These are phyloP conservation scores for Pherbina coryleti DNA, from an alignment of 2,888 invertebrate species.

Conservation along the genomic window DNA sequence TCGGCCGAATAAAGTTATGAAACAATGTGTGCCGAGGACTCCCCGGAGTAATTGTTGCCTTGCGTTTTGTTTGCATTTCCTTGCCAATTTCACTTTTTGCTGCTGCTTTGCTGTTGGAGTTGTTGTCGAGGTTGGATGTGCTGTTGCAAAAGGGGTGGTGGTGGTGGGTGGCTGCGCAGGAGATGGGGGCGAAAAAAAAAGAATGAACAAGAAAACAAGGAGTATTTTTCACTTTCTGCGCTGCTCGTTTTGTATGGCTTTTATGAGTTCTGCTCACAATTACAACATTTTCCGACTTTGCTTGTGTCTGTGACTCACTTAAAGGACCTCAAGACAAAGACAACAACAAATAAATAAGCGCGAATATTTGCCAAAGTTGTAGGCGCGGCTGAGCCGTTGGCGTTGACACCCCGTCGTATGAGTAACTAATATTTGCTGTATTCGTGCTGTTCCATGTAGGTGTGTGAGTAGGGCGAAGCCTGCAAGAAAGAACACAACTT, in stretches of 20 bases:
- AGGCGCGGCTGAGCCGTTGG: background rate
- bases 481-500: background rate
- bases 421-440: slow-evolving; percentile 34
- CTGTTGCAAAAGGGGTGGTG: background rate
- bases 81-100: slow-evolving; percentile 60
- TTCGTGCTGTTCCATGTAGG: background rate
- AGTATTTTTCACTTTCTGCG: background rate
- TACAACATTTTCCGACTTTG: slow-evolving; percentile 7
- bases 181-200: background rate
- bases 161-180: no score
- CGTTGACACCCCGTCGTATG: slow-evolving; percentile 33
- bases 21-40: slow-evolving; percentile 12
- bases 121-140: background rate
- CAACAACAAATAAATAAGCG: slow-evolving; percentile 34
- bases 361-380: slow-evolving; percentile 18
- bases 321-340: slow-evolving; percentile 16
- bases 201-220: slow-evolving; percentile 17
- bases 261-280: background rate
- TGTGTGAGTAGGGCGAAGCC: background rate
- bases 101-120: slow-evolving; percentile 4
- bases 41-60: slow-evolving; percentile 20
- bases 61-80: slow-evolving; percentile 55
- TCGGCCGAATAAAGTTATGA: slow-evolving; percentile 28
- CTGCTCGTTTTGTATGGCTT: background rate
- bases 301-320: slow-evolving; percentile 27